A percentile compares a stretch with the other conserved stretches of the same genome.
Evolutionary conservation across 2,113 vertebrate genomes (phyloP).

Genomic region (Echinops telfairi): DNA sequence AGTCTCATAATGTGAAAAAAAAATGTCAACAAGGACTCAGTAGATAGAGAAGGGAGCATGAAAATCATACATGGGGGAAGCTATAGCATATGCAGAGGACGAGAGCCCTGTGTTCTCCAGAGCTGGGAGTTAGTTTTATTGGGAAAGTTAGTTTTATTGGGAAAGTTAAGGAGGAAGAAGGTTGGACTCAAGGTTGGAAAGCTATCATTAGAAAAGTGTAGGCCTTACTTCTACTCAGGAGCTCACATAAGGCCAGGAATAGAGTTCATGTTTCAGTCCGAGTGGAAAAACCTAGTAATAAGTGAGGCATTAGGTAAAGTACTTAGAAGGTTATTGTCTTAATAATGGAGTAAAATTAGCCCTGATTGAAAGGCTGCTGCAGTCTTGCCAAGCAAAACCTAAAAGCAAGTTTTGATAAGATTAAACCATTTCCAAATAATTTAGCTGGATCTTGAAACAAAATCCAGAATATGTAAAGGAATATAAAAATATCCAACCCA

Average conservation of each 20-base stretch:
- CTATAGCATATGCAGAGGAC: neutral
- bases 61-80: neutral
- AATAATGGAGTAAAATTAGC: neutral
- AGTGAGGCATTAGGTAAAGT: neutral
- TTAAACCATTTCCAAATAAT: neutral
- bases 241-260: neutral
- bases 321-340: neutral
- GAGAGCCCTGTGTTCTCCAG: rapidly evolving
- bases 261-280: neutral
- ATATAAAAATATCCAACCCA: neutral
- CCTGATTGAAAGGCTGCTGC: neutral
- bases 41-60: neutral
- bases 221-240: neutral
- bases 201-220: neutral
- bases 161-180: neutral
- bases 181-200: neutral
- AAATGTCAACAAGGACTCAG: neutral
- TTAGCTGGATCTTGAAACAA: neutral
- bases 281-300: neutral
- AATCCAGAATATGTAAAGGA: neutral
- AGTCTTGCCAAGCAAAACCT: neutral
- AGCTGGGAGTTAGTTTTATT: neutral
- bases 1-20: too few species aligned
- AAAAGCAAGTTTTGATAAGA: neutral
- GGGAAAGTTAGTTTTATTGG: too few species aligned